Evolutionary conservation across 1,140 invertebrate species (phyloP), one percentile per base, ranked within the genome.

Genomic region (Palaemon carinicauda): DNA sequence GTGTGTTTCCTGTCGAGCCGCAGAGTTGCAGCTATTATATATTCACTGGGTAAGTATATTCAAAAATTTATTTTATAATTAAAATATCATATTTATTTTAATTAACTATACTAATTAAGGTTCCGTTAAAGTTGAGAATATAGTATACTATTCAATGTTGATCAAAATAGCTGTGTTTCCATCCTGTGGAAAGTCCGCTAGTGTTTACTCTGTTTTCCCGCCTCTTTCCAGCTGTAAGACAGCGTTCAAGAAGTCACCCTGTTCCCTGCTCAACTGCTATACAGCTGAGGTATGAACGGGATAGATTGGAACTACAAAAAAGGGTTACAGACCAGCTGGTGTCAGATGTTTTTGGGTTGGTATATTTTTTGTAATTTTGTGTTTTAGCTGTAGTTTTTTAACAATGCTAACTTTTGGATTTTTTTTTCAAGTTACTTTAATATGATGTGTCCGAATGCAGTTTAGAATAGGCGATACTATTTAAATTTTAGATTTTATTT

Each of bases 301-400:
- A 86, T 41, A 80, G 77, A 52, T 80, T 74, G 65, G 77, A 86
- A 65, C 84, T 86, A 27, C 84, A 86, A 73, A 86, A 86, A 86
- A 79, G 65, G 65, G 60, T 86, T 78, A 86, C 84, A 60, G 75
- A 86, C 77, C 84, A 80, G 77, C 84, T 86, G 75, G 84, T 86
- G 65, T 80, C 84, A 73, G 84, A 86, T 80, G 84, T 86, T 29
- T 80, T 86, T 86, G 84, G 84, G 84, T 86, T 80, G 53, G 84
- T 86, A 86, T 73, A 52, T 19, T 69, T 71, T 71, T 79, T 41
- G 33, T 31, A 19, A 29, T 79, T 79, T 78, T 85, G 73, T 73
- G 4, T 74, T 15, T 83, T 73, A 52, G n/a, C 54, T 12, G n/a
- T 19, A 31, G 51, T 54, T 7, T 80, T 24, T 14, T 51, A n/a